Conservation (phyloP, 1,140 invertebrate species). For the Belonocnema kinseyi region DNA sequence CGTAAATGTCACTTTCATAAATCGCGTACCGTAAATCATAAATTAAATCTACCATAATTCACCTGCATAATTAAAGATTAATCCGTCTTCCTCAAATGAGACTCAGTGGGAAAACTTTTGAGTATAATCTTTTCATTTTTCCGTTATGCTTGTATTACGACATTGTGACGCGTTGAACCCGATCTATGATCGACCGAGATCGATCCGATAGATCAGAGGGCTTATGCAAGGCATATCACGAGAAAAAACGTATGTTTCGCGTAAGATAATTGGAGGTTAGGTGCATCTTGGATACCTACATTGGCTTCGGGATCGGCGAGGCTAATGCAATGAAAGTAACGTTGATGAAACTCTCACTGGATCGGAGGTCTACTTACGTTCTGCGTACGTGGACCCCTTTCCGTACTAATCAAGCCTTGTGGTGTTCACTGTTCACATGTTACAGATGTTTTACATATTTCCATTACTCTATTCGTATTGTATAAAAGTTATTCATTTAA, state of each 20-base stretch:
- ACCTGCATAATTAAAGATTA: no score
- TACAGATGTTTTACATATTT: not conserved
- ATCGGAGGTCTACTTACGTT: slow-evolving; percentile 3
- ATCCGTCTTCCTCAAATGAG: slow-evolving; percentile 2
- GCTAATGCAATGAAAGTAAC: slow-evolving; percentile 13
- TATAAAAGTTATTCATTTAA: not conserved
- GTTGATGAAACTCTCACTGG: slow-evolving; percentile 1
- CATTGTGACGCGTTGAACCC: slow-evolving; percentile 27
- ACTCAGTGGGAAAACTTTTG: not conserved
- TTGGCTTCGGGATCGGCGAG: not conserved
- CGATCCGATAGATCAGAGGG: slow-evolving; percentile 34
- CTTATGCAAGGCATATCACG: slow-evolving; percentile 41
- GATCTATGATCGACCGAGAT: slow-evolving; percentile 37
- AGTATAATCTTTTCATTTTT: not conserved
- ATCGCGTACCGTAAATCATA: not conserved
- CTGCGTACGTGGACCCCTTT: slow-evolving; percentile 12
- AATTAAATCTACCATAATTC: no score
- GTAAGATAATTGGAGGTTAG: slow-evolving; percentile 35
- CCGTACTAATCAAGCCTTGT: slow-evolving; percentile 35
- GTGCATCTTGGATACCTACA: slow-evolving; percentile 1
- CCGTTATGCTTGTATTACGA: slow-evolving; percentile 34
- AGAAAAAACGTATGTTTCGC: not conserved
- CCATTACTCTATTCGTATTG: not conserved
- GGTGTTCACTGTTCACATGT: not conserved
- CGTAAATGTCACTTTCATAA: not conserved